A percentile compares a stretch with the other conserved stretches of the same genome.
Evolutionary conservation across 2,888 invertebrate species (phyloP).

Genomic region (Branchipolynoe longqiensis): DNA sequence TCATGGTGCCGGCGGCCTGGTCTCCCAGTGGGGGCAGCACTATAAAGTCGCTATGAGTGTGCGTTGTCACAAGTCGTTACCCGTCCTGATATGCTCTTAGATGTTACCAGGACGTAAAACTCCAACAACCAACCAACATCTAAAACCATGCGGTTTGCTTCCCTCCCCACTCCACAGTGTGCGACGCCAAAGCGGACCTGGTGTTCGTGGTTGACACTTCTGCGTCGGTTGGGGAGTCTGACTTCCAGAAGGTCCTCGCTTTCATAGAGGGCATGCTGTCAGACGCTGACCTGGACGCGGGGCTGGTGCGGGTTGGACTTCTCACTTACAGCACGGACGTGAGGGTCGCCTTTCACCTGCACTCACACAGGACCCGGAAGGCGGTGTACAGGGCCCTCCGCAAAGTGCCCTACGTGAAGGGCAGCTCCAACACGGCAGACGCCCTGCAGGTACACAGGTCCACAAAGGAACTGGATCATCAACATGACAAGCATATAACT

Average conservation of each 20-base stretch:
- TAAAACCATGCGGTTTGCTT: too few relatives aligned
- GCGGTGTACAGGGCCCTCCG: constrained; percentile 54
- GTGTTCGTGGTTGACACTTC: constrained; percentile 66
- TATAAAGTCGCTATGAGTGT: too few relatives aligned
- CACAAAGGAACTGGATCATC: too few relatives aligned
- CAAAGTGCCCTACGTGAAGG: constrained; percentile 56
- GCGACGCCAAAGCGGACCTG: constrained; percentile 62
- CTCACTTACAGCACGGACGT: constrained; percentile 63
- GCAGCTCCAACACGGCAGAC: constrained; percentile 47
- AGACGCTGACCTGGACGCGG: constrained; percentile 62
- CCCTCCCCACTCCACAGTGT: too few relatives aligned
- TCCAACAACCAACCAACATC: too few relatives aligned
- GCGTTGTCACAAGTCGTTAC: too few relatives aligned
- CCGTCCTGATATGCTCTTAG: too few relatives aligned
- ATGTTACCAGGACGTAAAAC: too few relatives aligned
- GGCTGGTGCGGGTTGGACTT: constrained; percentile 63
- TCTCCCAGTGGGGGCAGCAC: too few relatives aligned
- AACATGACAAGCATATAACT: too few relatives aligned
- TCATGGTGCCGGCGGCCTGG: too few relatives aligned
- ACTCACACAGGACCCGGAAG: constrained; percentile 38
- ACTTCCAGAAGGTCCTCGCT: constrained; percentile 62
- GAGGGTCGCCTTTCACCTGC: constrained; percentile 61
- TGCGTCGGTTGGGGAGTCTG: constrained; percentile 58
- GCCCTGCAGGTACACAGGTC: constrained; percentile 19
- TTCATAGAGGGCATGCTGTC: constrained; percentile 64